phyloP scores from a whole-genome alignment of 1,140 invertebrate species.

The Monochamus saltuarius region DNA sequence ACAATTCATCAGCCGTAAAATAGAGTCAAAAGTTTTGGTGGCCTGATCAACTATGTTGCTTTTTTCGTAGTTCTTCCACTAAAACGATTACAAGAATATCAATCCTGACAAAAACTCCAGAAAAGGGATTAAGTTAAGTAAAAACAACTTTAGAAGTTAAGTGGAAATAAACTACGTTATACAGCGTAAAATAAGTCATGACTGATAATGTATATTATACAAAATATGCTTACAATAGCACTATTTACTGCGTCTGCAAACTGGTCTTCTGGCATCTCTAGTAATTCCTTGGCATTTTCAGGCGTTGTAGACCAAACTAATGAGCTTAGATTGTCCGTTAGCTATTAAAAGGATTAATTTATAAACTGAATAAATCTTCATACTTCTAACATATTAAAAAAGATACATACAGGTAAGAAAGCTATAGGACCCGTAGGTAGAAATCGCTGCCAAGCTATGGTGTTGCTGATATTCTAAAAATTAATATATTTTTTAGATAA shows the following conservation, averaged over 20 bases:
- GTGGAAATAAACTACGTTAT: no score
- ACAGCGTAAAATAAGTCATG: no score
- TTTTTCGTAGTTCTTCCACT: conserved; percentile 71
- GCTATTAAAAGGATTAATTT: conserved; percentile 49
- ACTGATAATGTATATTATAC: neutral
- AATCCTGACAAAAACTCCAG: no score
- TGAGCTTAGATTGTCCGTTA: conserved; percentile 75
- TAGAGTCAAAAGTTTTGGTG: conserved; percentile 57
- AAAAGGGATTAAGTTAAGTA: no score
- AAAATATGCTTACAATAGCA: conserved; percentile 66
- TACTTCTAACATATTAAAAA: neutral
- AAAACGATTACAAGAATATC: conserved; percentile 28
- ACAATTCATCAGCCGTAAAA: conserved; percentile 53
- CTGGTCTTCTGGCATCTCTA: conserved; percentile 68
- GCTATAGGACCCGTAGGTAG: conserved; percentile 88
- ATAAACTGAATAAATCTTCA: neutral
- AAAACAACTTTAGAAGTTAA: no score
- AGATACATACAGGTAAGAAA: conserved; percentile 76
- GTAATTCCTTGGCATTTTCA: conserved; percentile 71
- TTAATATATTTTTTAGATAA: no score
- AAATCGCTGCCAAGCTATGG: conserved; percentile 93
- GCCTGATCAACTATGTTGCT: conserved; percentile 58
- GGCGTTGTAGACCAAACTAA: conserved; percentile 88
- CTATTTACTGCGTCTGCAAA: conserved; percentile 91
- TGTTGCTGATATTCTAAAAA: conserved; percentile 60